Evolutionary conservation across 2,797 vertebrate genomes (phyloP).

Genomic region (Aplochiton taeniatus): DNA sequence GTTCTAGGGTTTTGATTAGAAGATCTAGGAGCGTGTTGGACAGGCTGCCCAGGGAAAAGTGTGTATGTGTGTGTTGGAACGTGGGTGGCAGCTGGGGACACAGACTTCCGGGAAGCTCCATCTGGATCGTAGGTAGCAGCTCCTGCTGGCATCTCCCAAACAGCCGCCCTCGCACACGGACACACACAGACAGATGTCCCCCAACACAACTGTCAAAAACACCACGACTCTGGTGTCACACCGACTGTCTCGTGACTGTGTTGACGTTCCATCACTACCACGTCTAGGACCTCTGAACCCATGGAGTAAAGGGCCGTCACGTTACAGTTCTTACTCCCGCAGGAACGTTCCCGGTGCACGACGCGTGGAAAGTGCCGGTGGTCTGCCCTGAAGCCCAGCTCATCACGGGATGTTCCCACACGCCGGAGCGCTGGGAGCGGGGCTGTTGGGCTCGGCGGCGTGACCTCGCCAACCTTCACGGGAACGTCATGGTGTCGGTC

Average conservation of each 20-base stretch:
- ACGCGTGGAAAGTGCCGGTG: too few species aligned
- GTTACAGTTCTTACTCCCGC: too few species aligned
- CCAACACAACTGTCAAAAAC: neutral
- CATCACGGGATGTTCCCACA: too few species aligned
- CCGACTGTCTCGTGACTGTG: too few species aligned
- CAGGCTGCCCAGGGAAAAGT: neutral
- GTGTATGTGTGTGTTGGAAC: neutral
- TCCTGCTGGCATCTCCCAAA: slow-evolving; percentile 27
- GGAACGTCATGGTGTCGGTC: slow-evolving; percentile 47
- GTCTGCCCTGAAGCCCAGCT: too few species aligned
- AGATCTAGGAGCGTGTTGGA: too few species aligned
- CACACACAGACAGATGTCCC: neutral
- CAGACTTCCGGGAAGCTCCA: slow-evolving; percentile 43
- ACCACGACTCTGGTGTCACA: neutral
- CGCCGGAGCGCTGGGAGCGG: neutral
- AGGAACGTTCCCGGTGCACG: too few species aligned
- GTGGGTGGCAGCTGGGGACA: slow-evolving; percentile 27
- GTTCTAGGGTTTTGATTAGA: too few species aligned
- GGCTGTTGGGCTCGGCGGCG: neutral
- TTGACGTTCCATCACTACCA: too few species aligned
- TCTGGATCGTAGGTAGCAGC: slow-evolving; percentile 48
- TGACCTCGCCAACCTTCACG: slow-evolving; percentile 8
- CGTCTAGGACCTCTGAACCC: too few species aligned
- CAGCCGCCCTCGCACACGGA: neutral
- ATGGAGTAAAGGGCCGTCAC: too few species aligned